phyloP scores from a whole-genome alignment of 2,888 invertebrate species.

The Microplitis manilae region DNA sequence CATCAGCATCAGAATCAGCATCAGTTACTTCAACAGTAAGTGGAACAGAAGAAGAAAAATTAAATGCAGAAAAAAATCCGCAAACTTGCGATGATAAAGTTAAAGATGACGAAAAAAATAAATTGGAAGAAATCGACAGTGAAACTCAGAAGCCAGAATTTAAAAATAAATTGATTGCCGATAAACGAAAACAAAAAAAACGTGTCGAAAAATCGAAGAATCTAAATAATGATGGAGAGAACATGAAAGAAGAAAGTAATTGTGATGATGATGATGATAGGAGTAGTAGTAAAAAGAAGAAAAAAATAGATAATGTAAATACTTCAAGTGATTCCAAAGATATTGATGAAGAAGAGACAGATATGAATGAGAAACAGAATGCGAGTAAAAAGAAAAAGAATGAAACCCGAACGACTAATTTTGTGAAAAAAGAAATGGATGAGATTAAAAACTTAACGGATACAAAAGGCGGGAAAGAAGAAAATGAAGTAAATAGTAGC shows the following conservation, averaged over 20 bases:
- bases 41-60: constrained; percentile 9
- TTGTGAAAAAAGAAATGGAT: constrained; percentile 23
- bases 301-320: background rate
- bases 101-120: background rate
- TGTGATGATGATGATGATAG: constrained; percentile 30
- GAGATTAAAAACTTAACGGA: constrained; percentile 41
- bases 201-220: background rate
- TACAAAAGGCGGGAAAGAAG: constrained; percentile 35
- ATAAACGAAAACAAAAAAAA: constrained; percentile 22
- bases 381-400: constrained; percentile 2
- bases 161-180: constrained; percentile 11
- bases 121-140: constrained; percentile 14
- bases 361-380: too few relatives aligned
- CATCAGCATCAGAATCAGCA: background rate
- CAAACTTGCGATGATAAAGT: background rate
- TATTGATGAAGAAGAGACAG: too few relatives aligned
- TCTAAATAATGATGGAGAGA: constrained; percentile 9
- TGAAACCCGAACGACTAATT: background rate
- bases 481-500: constrained; percentile 35
- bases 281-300: constrained; percentile 1
- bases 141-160: background rate
- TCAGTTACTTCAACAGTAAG: background rate
- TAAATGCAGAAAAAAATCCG: background rate
- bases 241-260: constrained; percentile 14
- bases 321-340: too few relatives aligned